phyloP scores from a whole-genome alignment of 2,113 vertebrate species.

The Campylomormyrus tamandua region DNA sequence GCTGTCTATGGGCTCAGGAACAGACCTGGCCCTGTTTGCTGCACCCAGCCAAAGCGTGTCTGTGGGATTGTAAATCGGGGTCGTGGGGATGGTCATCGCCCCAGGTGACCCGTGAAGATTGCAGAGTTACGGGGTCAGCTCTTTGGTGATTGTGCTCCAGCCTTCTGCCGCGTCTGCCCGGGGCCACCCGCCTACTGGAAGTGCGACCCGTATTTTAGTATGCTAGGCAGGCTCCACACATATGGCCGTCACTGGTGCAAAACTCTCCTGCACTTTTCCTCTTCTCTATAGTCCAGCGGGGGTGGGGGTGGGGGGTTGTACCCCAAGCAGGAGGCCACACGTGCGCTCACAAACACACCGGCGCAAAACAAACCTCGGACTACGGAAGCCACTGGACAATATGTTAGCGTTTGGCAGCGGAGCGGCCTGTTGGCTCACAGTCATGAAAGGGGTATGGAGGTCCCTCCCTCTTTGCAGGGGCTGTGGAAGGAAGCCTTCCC shows the following conservation, averaged over 20 bases:
- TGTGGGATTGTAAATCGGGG: not conserved
- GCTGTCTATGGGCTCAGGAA: not conserved
- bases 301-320: not conserved
- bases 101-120: conserved; percentile 4
- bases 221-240: conserved; percentile 6
- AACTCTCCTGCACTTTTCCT: not conserved
- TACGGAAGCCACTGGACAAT: conserved; percentile 6
- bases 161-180: not conserved
- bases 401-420: not conserved
- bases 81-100: not conserved
- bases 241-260: not conserved
- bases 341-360: conserved; percentile 16
- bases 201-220: not conserved
- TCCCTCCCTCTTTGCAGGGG: conserved; percentile 1
- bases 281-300: not conserved
- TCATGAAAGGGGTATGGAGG: not conserved
- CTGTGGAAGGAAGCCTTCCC: not conserved
- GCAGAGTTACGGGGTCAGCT: not conserved
- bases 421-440: not conserved
- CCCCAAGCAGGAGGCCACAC: conserved; percentile 15
- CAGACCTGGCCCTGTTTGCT: not conserved
- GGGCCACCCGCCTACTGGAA: not conserved
- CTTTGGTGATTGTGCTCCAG: not conserved
- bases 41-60: not conserved
- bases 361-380: not conserved